These are phyloP conservation scores for Somateria mollissima DNA, from an alignment of 2,797 vertebrate genomes.

Conservation along the genomic window DNA sequence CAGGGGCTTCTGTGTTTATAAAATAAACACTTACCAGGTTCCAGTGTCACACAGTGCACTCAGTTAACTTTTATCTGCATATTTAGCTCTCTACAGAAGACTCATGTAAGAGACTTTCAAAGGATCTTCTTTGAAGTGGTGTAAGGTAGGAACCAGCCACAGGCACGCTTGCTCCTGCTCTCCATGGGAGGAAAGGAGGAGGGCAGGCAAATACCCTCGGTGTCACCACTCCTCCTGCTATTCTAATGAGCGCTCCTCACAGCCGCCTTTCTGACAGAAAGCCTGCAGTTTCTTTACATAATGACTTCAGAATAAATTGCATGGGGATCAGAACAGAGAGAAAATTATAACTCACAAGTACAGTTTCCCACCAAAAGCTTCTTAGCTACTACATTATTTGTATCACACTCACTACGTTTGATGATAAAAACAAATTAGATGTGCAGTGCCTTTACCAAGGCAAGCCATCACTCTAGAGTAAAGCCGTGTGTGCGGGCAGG, in stretches of 20 bases:
- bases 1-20: background rate
- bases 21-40: background rate
- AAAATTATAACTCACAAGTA: conserved; percentile 45
- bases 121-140: conserved; percentile 22
- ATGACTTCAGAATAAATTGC: conserved; percentile 44
- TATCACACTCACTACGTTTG: background rate
- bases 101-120: background rate
- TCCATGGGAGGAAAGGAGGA: conserved; percentile 25
- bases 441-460: background rate
- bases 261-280: background rate
- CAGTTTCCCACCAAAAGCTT: background rate
- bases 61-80: background rate
- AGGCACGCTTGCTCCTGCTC: background rate
- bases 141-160: conserved; percentile 1
- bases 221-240: conserved; percentile 3
- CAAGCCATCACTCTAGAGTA: background rate
- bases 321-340: conserved; percentile 34
- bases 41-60: background rate
- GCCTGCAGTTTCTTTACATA: conserved; percentile 51
- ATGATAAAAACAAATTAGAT: background rate
- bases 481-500: rapidly evolving
- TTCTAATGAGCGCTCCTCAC: conserved; percentile 2
- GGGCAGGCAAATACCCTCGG: background rate
- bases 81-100: background rate
- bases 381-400: conserved; percentile 15